Evolutionary conservation across 2,888 invertebrate genomes (phyloP).

Genomic region (Sturmia bella): DNA sequence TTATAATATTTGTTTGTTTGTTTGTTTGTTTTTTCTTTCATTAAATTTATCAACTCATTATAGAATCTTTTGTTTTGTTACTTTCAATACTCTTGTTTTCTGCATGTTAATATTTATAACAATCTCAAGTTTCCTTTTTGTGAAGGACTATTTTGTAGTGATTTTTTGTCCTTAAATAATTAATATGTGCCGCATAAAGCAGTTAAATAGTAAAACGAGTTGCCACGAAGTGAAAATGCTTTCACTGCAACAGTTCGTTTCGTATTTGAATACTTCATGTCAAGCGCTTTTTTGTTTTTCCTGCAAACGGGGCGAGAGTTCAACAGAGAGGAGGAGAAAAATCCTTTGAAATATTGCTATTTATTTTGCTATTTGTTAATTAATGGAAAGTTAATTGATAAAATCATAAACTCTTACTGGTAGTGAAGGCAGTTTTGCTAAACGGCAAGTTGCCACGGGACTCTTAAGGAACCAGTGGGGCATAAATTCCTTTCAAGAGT

Average conservation of each 20-base stretch:
- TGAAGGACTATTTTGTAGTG: neutral
- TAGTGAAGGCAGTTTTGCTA: neutral
- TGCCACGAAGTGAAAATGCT: no score
- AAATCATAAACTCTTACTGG: neutral
- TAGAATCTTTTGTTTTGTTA: slow-evolving; percentile 29
- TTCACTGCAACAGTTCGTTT: no score
- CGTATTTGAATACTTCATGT: no score
- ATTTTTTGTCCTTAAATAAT: neutral
- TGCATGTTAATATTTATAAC: slow-evolving; percentile 28
- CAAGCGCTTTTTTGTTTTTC: no score
- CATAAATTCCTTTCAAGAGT: slow-evolving; percentile 17
- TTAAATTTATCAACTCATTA: slow-evolving; percentile 22
- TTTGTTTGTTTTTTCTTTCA: slow-evolving; percentile 34
- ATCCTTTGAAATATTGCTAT: no score
- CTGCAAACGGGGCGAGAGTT: no score
- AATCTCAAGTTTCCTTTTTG: neutral
- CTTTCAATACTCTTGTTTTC: slow-evolving; percentile 30
- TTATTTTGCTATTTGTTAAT: neutral
- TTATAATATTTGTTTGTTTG: slow-evolving; percentile 47
- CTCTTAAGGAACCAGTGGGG: neutral
- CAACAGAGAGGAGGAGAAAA: no score
- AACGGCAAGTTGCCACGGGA: neutral
- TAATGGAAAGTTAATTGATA: neutral
- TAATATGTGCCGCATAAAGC: no score
- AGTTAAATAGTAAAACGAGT: no score